A percentile compares a stretch with the other conserved stretches of the same genome.
Evolutionary conservation across 2,797 vertebrate genomes (phyloP).

Genomic region (Propithecus deckenii): DNA sequence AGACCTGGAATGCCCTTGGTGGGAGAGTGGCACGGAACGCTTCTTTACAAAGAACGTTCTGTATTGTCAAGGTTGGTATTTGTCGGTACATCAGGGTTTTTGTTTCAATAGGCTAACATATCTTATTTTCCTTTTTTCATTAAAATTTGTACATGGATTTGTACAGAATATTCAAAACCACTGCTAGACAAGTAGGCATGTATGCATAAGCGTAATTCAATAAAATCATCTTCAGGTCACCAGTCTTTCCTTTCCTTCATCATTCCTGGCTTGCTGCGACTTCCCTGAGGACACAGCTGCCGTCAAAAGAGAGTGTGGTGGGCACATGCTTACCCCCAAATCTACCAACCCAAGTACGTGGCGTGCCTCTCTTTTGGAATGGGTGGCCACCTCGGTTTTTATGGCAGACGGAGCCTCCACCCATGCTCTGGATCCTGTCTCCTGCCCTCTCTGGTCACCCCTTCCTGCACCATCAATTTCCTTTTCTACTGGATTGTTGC

Average conservation of each 20-base stretch:
- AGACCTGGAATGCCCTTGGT: neutral
- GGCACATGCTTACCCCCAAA: neutral
- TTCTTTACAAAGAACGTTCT: neutral
- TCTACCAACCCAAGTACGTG: neutral
- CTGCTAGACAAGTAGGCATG: neutral
- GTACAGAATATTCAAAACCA: neutral
- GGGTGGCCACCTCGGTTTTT: neutral
- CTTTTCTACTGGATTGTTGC: neutral
- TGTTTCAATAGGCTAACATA: neutral
- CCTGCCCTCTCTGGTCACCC: neutral
- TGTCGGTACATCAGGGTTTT: neutral
- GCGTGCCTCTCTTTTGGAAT: neutral
- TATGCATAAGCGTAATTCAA: neutral
- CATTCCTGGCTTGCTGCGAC: neutral
- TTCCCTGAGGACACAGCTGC: neutral
- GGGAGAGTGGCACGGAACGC: accelerated
- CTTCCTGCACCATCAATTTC: neutral
- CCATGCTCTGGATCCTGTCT: neutral
- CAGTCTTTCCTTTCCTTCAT: neutral
- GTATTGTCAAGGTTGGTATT: neutral
- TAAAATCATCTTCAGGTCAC: neutral
- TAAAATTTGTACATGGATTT: neutral
- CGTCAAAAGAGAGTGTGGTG: accelerated
- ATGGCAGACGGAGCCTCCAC: neutral
- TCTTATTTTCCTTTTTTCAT: neutral